Evolutionary conservation across 2,797 vertebrate species (phyloP).

Genomic region (Diglossa cyanea): DNA sequence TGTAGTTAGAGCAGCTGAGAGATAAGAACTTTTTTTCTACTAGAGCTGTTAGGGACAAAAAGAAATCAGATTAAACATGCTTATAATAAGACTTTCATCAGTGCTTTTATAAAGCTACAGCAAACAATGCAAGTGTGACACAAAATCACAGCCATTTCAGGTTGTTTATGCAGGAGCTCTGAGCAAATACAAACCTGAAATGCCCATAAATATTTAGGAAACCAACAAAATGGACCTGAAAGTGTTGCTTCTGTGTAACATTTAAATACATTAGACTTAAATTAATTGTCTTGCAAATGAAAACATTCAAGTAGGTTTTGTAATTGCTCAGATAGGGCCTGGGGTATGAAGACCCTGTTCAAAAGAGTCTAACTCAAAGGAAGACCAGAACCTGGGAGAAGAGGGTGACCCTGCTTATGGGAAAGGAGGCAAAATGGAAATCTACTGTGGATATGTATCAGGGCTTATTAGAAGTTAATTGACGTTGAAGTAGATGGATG

Average conservation of each 20-base stretch:
- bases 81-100: neutral
- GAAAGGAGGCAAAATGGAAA: neutral
- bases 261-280: neutral
- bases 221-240: neutral
- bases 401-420: neutral
- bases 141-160: neutral
- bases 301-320: neutral
- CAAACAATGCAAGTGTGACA: neutral
- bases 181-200: neutral
- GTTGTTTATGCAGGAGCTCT: neutral
- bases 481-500: neutral
- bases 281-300: neutral
- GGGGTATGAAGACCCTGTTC: neutral
- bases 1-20: neutral
- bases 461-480: neutral
- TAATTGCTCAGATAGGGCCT: neutral
- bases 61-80: neutral
- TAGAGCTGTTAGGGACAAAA: neutral
- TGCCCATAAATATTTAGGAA: neutral
- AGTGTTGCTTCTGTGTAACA: neutral
- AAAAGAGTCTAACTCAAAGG: neutral
- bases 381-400: neutral
- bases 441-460: neutral
- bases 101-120: neutral
- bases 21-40: neutral